Evolutionary conservation across 2,797 vertebrate species (phyloP), one percentile per base, ranked within the genome.

Genomic region (Xerus rutilus): DNA sequence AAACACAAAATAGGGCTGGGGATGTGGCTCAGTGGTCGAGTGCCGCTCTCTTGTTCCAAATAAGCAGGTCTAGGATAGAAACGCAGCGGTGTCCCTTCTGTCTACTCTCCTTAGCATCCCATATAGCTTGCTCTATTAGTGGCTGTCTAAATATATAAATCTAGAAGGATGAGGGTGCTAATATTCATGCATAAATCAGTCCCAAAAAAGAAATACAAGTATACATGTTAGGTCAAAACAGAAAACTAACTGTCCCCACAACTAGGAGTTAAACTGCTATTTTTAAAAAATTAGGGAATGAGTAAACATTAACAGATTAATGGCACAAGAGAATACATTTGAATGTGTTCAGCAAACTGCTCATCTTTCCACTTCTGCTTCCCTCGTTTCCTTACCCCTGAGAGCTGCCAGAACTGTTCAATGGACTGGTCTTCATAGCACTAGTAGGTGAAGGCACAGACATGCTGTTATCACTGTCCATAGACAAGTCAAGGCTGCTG

Each of bases 381-480:
- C 30, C 30, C 54, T 57, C 2, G 2, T 15, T 35, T 25, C 59
- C 98, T 98, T 98, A 99, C 99, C 99, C 98, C 97, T 99, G 98
- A 98, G 99, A 99, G 98, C 99, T 99, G 98, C 98, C 98, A 73
- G 99, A 99, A 97, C 98, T 99, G 97, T 98, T 99, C 98, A 99
- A 96, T 0, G 99, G 98, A 98, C 98, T 98, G 92, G 97, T 98
- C 98, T 99, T 99, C 97, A 98, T 97, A 98, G 98, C 98, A 97
- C 99, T 98, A 0, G 99, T 99, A 82, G 99, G 99, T 7, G 99
- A 99, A 98, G 99, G 99, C 98, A 99, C 99, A 97, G 99, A 99
- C 98, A 99, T 99, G 99, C 99, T 99, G 98, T 99, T 99, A 96
- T 99, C 99, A 97, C 99, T 99, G 98, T 99, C 99, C 98, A 99